Evolutionary conservation across 2,888 invertebrate species (phyloP).

Genomic region (Strigamia crassipes): DNA sequence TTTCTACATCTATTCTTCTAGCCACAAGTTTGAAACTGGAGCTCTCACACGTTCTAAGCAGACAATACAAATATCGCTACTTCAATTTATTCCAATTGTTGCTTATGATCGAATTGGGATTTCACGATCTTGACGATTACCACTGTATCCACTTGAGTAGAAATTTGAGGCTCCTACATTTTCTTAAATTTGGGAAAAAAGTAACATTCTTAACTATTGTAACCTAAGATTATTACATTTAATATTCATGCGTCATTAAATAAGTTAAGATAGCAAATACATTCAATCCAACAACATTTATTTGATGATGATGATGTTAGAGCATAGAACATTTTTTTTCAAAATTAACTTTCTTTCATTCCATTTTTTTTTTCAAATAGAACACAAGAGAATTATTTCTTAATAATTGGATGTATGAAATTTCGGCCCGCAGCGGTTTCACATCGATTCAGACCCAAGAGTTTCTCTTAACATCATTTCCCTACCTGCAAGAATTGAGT

Average conservation of each 20-base stretch:
- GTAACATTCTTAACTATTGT: neutral
- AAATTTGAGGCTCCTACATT: neutral
- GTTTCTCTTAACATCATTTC: neutral
- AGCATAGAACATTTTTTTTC: too few species aligned
- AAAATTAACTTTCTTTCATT: neutral
- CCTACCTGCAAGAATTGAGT: neutral
- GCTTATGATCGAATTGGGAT: neutral
- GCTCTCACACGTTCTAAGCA: neutral
- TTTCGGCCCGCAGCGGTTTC: neutral
- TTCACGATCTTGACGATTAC: neutral
- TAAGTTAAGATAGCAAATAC: too few species aligned
- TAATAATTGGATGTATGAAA: neutral
- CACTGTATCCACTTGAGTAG: neutral
- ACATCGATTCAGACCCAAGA: neutral
- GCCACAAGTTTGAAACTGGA: neutral
- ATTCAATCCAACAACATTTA: too few species aligned
- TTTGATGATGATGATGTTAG: too few species aligned
- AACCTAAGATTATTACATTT: too few species aligned
- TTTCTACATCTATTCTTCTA: neutral
- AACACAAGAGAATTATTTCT: neutral
- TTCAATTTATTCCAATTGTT: neutral
- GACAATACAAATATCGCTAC: neutral
- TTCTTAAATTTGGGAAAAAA: neutral
- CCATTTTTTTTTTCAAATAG: neutral
- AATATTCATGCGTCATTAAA: too few species aligned